Percentiles rank a stretch among this genome's conserved stretches.
phyloP scores from a whole-genome alignment of 2,888 invertebrate genomes.

The Omphaloscelis lunosa region DNA sequence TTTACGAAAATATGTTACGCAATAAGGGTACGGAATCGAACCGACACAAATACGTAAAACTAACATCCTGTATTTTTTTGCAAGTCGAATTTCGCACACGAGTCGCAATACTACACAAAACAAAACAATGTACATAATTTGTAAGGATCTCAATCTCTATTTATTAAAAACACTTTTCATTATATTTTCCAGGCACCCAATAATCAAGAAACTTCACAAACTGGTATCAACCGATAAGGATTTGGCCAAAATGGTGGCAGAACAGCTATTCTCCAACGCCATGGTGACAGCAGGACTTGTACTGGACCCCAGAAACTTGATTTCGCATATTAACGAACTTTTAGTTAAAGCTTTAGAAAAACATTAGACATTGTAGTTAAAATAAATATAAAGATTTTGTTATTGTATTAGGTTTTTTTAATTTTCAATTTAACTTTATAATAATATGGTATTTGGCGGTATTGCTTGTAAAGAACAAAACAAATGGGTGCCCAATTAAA shows the following conservation, averaged over 20 bases:
- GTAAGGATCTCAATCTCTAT: background rate
- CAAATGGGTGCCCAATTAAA: too few species aligned
- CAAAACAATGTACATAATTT: background rate
- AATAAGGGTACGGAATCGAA: too few species aligned
- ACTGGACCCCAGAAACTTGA: constrained; percentile 96
- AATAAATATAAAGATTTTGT: constrained; percentile 30
- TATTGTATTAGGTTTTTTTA: constrained; percentile 16
- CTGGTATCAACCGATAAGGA: constrained; percentile 94
- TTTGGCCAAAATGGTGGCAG: constrained; percentile 95
- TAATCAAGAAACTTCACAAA: constrained; percentile 96
- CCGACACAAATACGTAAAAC: background rate
- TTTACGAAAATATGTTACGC: too few species aligned
- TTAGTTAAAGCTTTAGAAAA: constrained; percentile 95
- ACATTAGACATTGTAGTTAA: constrained; percentile 81
- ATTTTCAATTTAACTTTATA: background rate
- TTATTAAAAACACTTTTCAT: background rate
- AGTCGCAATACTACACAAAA: too few species aligned
- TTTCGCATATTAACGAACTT: constrained; percentile 96
- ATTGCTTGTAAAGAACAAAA: too few species aligned
- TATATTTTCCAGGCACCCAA: constrained; percentile 93
- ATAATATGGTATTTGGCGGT: too few species aligned
- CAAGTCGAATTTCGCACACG: background rate
- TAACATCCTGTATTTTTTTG: background rate
- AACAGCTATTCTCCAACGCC: constrained; percentile 98
- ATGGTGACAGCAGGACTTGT: constrained; percentile 98